Evolutionary conservation across 2,888 invertebrate species (phyloP), one percentile per base, ranked within the genome.

Genomic region (Electrophaes corylata): DNA sequence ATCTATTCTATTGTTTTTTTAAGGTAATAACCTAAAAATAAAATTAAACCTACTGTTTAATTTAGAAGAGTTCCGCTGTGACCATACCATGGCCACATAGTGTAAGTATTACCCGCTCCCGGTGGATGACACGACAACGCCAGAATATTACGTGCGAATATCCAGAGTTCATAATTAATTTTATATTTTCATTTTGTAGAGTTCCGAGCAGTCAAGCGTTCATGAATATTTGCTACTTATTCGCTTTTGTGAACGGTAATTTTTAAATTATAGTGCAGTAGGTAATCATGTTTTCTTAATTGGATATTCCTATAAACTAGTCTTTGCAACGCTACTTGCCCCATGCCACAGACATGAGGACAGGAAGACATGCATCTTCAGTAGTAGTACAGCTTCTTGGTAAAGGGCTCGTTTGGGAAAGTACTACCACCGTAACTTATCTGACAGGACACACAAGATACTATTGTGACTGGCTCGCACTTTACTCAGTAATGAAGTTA

Each of bases 101-200:
- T 57, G 54, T 58, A 45, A 55, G 44, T 20, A 33, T 45, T 48
- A 60, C 45, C 45, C 19, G 16, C 20, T 56, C 54, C 54, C 54
- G n/a, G 44, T 23, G 54, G 50, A 57, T 43, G 51, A 40, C 52
- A 45, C 33, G 20, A 37, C 45, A 35, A 54, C 26, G 48, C 45
- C 48, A 48, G 44, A 33, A 43, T 55, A 37, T 45, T 54, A 60
- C 57, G 60, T 62, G 60, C 49, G 50, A 60, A 60, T 57, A 59
- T 55, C 52, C 59, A 37, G 33, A 53, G 59, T 41, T 44, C 52
- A 55, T 62, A 60, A 60, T 62, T 64, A 64, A 64, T 62, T 53
- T 57, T 50, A 57, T 55, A 61, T 59, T 51, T 62, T 46, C 57
- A 62, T 44, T 56, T 50, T 43, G 40, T 49, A 14, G 49, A 50